phyloP scores from a whole-genome alignment of 2,797 vertebrate genomes.

The Enteromius treurensis region DNA sequence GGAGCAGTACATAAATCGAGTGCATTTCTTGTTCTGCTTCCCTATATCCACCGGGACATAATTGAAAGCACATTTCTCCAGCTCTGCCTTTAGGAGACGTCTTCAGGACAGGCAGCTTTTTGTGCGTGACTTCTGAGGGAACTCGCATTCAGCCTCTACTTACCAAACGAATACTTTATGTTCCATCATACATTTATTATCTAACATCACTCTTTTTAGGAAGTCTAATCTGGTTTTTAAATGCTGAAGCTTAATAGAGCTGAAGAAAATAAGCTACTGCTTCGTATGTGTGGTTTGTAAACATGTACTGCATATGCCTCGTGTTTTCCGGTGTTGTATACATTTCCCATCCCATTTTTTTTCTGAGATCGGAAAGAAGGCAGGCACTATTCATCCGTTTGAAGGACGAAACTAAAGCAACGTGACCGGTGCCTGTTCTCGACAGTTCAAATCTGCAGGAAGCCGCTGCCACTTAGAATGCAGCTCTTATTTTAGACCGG shows the following conservation, averaged over 20 bases:
- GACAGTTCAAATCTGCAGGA: constrained; percentile 31
- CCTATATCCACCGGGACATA: constrained; percentile 83
- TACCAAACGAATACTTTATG: constrained; percentile 7
- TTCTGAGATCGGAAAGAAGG: not conserved
- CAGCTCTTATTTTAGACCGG: constrained; percentile 40
- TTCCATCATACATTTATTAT: constrained; percentile 20
- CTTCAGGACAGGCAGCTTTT: constrained; percentile 72
- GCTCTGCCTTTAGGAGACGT: constrained; percentile 66
- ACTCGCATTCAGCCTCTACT: constrained; percentile 35
- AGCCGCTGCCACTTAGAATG: constrained; percentile 37
- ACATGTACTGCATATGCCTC: not conserved
- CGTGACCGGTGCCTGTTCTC: constrained; percentile 34
- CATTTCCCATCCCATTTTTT: not conserved
- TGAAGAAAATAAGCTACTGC: not conserved
- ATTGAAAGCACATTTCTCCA: constrained; percentile 92
- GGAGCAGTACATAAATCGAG: constrained; percentile 91
- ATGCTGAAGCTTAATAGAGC: constrained; percentile 26
- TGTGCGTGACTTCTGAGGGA: constrained; percentile 67
- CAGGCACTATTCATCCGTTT: constrained; percentile 8
- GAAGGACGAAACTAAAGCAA: constrained; percentile 17
- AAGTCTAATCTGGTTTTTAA: constrained; percentile 44
- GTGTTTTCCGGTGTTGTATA: not conserved
- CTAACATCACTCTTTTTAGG: constrained; percentile 43
- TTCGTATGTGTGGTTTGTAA: constrained; percentile 22
- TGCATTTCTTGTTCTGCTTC: constrained; percentile 69